Evolutionary conservation across 2,888 invertebrate species (phyloP).

Genomic region (Cylloceria caligata): DNA sequence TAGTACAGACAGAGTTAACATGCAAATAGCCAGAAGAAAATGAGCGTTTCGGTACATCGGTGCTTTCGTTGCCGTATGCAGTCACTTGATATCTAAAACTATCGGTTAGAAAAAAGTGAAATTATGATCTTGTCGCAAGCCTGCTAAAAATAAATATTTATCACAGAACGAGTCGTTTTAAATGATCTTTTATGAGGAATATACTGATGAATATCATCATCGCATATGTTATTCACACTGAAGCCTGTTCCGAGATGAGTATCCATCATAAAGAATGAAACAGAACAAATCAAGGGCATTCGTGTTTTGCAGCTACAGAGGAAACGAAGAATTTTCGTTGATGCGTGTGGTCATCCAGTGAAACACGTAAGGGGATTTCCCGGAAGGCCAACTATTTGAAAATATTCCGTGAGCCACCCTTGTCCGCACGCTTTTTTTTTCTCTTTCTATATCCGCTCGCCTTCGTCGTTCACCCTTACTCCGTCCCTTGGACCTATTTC

Average conservation of each 20-base stretch:
- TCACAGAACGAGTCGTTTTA: too few relatives aligned
- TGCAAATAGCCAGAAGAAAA: too few relatives aligned
- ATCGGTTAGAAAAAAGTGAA: too few relatives aligned
- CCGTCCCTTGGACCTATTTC: conserved; percentile 13
- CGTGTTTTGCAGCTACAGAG: not conserved
- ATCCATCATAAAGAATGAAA: conserved; percentile 16
- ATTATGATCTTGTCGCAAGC: too few relatives aligned
- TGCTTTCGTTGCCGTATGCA: too few relatives aligned
- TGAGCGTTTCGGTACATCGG: too few relatives aligned
- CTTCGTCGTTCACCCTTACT: conserved; percentile 23
- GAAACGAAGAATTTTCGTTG: conserved; percentile 25
- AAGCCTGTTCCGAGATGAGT: not conserved
- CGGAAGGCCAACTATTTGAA: conserved; percentile 61
- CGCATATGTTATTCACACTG: not conserved
- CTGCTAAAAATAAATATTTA: too few relatives aligned
- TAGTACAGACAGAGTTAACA: too few relatives aligned
- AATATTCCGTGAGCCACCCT: conserved; percentile 49
- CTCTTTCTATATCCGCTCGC: not conserved
- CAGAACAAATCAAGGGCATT: not conserved
- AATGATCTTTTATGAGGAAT: too few relatives aligned
- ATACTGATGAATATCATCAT: too few relatives aligned
- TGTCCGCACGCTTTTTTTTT: conserved; percentile 27
- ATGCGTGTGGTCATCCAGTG: conserved; percentile 25
- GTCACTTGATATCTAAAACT: too few relatives aligned
- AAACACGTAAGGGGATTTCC: conserved; percentile 49